Conservation (phyloP, 1,140 invertebrate genomes). For the Dendrolimus kikuchii region DNA sequence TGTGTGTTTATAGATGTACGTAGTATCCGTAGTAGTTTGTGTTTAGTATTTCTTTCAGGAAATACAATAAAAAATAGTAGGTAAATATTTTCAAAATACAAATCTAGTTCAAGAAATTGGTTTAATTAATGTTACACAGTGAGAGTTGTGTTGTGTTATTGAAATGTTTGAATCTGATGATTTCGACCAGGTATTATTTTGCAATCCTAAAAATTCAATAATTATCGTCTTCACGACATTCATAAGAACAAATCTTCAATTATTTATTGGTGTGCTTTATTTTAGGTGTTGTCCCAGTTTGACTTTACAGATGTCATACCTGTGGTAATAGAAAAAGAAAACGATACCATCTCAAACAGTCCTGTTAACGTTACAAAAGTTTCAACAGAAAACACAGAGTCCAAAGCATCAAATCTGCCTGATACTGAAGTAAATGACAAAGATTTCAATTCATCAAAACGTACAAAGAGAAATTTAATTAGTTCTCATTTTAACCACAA, state of each 20-base stretch:
- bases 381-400: neutral
- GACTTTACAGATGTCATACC: constrained; percentile 34
- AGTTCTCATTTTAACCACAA: constrained; percentile 54
- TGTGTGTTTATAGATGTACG: no score
- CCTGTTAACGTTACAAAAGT: neutral
- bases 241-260: no score
- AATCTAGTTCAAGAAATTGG: no score
- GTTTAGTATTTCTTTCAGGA: no score
- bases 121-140: no score
- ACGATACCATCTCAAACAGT: neutral
- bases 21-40: no score
- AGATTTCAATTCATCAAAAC: constrained; percentile 29
- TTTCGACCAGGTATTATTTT: constrained; percentile 45
- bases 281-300: constrained; percentile 52
- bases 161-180: constrained; percentile 63
- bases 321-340: constrained; percentile 3
- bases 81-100: no score
- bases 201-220: neutral
- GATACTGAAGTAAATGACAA: constrained; percentile 5
- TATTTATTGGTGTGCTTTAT: constrained; percentile 7
- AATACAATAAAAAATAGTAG: no score
- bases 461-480: constrained; percentile 51
- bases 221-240: no score
- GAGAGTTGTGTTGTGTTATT: neutral
- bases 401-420: neutral